Evolutionary conservation across 2,113 vertebrate species (phyloP), one percentile per base, ranked within the genome.

Genomic region (Nothocercus nigrocapillus): DNA sequence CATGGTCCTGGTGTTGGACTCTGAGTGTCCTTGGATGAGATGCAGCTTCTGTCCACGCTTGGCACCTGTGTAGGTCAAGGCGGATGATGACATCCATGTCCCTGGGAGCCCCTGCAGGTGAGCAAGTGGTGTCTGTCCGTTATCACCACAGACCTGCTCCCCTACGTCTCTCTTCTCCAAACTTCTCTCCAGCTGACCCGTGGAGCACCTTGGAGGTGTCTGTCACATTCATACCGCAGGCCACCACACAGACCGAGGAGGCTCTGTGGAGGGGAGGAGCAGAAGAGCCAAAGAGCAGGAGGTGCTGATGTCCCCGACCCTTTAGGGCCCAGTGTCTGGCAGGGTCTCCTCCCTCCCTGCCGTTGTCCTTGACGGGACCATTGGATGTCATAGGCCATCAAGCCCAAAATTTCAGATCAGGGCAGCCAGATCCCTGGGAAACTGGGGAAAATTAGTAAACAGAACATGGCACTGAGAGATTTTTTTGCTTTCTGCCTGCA

Each of bases 381-480:
- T 42, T 77, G 11, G 6, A 45, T 64, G 11, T 72, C 82, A 61
- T 17, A 59, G 53, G 8, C 27, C 79, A 9, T 42, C 0, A 6
- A 68, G 12, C 5, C 40, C 13, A 36, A 56, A 69, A 51, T 82
- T 92, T 90, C 63, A 76, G 72, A 32, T 32, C 79, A 38, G 45
- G 11, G 8, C 53, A 69, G 22, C 5, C 40, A 58, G 24, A 2
- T 73, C 49, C 59, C 59, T 36, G 59, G 15, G 73, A 47, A 69
- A 56, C 9, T 61, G 44, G 7, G 74, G 21, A 74, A 74, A 69
- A 42, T 51, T 53, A 58, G 17, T 7, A 89, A 59, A n/a, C 62
- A 64, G 10, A 61, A 40, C 0, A 0, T 7, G 19, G 4, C 36
- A 40, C 30, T 0, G 0, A 38, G 36, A 77, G 19, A 40, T 40